Conservation (phyloP, 2,113 vertebrate genomes). For the Lonchura striata region DNA sequence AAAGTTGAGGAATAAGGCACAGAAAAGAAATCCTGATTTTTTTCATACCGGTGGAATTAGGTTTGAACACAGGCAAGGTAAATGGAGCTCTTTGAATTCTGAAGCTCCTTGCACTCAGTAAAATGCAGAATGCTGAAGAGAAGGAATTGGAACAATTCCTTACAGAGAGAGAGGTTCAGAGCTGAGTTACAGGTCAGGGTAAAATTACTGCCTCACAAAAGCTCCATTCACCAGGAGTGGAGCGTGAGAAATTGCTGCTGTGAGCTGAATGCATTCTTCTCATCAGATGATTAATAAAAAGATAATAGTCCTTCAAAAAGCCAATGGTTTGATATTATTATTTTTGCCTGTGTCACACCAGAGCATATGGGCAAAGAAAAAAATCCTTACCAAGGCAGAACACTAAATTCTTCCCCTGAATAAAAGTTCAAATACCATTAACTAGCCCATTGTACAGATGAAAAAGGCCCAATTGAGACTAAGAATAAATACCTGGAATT, state of each 20-base stretch:
- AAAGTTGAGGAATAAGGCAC: fast-evolving
- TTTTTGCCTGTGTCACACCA: neutral
- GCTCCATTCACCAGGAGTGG: neutral
- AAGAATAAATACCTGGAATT: neutral
- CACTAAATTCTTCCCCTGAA: neutral
- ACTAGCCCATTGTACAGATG: neutral
- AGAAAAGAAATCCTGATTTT: neutral
- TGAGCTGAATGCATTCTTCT: neutral
- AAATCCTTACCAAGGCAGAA: neutral
- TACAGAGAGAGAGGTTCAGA: neutral
- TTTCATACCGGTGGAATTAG: fast-evolving
- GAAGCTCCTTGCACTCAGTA: neutral
- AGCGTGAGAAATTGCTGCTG: neutral
- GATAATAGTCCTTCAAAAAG: neutral
- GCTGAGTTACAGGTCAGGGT: neutral
- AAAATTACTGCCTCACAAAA: neutral
- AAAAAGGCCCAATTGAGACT: neutral
- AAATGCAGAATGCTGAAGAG: neutral
- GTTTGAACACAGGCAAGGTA: neutral
- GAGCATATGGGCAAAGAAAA: neutral
- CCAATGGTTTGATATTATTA: neutral
- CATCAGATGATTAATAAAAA: neutral
- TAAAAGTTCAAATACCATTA: neutral
- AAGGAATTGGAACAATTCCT: neutral
- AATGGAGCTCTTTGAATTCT: neutral